Conservation (phyloP, 1,140 invertebrate species). For the Drosophila bocqueti region DNA sequence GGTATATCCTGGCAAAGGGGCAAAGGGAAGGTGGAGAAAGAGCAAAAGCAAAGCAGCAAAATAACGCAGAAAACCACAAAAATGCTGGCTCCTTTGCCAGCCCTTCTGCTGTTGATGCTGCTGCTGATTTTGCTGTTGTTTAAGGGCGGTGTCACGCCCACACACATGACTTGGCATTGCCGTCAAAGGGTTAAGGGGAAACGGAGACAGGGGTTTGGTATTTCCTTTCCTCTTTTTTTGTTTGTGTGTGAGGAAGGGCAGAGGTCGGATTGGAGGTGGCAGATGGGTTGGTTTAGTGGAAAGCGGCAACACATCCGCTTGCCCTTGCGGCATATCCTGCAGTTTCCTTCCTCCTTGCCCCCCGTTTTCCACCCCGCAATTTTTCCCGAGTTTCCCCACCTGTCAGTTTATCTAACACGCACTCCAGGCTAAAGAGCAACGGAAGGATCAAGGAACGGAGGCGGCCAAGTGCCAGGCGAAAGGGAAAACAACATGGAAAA, state of each 20-base stretch:
- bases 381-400: constrained; percentile 28
- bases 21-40: neutral
- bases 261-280: constrained; percentile 32
- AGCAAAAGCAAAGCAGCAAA: constrained; percentile 29
- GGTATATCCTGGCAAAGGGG: neutral
- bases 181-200: constrained; percentile 61
- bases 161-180: constrained; percentile 42
- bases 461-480: constrained; percentile 24
- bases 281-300: constrained; percentile 37
- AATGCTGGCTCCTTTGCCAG: constrained; percentile 56
- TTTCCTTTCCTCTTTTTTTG: neutral
- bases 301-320: constrained; percentile 73
- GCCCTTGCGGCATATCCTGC: constrained; percentile 76
- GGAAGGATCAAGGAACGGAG: constrained; percentile 18
- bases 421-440: constrained; percentile 51
- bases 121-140: constrained; percentile 29
- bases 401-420: constrained; percentile 80
- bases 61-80: constrained; percentile 67
- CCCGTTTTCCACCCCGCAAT: neutral
- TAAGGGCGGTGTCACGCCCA: constrained; percentile 45
- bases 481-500: constrained; percentile 19
- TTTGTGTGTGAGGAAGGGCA: neutral
- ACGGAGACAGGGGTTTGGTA: neutral
- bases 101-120: constrained; percentile 25
- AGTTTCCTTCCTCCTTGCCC: constrained; percentile 56